A percentile compares a stretch with the other conserved stretches of the same genome.
These are phyloP conservation scores for Mustelus asterias DNA, from an alignment of 2,113 vertebrate species.

Conservation along the genomic window DNA sequence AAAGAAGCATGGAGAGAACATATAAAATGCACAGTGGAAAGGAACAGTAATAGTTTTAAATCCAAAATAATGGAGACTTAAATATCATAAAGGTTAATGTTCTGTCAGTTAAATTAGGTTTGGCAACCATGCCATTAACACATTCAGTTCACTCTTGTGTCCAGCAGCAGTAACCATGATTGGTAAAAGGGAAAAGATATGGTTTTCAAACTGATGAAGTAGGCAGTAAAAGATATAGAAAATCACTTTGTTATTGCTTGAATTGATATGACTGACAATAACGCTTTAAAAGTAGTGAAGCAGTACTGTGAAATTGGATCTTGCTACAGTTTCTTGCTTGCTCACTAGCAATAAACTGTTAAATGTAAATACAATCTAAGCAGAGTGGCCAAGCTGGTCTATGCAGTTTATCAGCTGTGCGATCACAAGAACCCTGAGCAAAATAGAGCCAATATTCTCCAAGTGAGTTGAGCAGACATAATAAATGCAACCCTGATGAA, in stretches of 20 bases:
- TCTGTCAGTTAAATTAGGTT: slow-evolving; percentile 28
- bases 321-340: slow-evolving; percentile 29
- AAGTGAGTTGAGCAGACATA: slow-evolving; percentile 27
- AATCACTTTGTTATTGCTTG: slow-evolving; percentile 35
- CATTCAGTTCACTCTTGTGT: slow-evolving; percentile 5
- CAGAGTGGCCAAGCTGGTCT: neutral
- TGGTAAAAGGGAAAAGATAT: slow-evolving; percentile 10
- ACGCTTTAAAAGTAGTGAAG: slow-evolving; percentile 22
- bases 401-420: slow-evolving; percentile 29
- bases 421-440: neutral
- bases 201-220: slow-evolving; percentile 24
- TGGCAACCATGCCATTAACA: slow-evolving; percentile 13
- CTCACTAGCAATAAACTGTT: slow-evolving; percentile 32
- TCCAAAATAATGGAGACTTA: slow-evolving; percentile 20
- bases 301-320: slow-evolving; percentile 34
- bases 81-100: slow-evolving; percentile 15
- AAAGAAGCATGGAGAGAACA: neutral
- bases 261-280: slow-evolving; percentile 29
- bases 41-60: slow-evolving; percentile 10
- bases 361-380: slow-evolving; percentile 34
- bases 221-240: slow-evolving; percentile 31
- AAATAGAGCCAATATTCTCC: slow-evolving; percentile 28
- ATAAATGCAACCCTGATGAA: slow-evolving; percentile 1
- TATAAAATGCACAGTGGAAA: neutral
- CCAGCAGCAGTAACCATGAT: slow-evolving; percentile 28